Percentiles rank a stretch among this genome's conserved stretches.
Evolutionary conservation across 2,113 vertebrate genomes (phyloP).

Genomic region (Montifringilla adamsi): DNA sequence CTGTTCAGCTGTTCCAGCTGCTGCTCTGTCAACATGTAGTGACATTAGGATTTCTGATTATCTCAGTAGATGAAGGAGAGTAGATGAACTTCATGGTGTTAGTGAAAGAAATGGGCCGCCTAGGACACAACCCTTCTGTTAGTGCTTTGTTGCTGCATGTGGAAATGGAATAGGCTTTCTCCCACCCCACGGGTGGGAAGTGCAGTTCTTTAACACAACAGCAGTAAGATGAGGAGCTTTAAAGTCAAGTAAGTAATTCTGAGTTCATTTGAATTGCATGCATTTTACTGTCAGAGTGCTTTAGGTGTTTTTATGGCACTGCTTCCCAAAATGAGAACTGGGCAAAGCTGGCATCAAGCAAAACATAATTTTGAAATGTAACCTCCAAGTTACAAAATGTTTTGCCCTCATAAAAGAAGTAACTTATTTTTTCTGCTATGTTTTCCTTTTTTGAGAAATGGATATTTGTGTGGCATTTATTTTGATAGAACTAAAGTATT

Average conservation of each 20-base stretch:
- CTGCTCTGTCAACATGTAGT: neutral
- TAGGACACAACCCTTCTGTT: neutral
- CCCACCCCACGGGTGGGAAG: neutral
- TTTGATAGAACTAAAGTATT: neutral
- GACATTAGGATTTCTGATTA: neutral
- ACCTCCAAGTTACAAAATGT: rapidly evolving
- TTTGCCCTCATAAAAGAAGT: neutral
- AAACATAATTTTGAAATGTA: neutral
- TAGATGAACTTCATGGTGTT: neutral
- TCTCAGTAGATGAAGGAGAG: neutral
- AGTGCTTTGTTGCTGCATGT: neutral
- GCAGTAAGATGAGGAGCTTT: neutral
- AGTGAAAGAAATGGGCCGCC: neutral
- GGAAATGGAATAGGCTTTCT: neutral
- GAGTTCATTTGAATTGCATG: neutral
- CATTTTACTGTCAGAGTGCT: neutral
- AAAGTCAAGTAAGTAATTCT: neutral
- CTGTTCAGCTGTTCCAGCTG: neutral
- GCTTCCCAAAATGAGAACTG: neutral
- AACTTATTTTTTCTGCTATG: neutral
- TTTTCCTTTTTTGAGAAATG: neutral
- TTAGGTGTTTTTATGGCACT: neutral
- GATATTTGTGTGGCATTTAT: neutral
- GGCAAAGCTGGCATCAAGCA: neutral
- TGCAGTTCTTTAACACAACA: neutral